phyloP scores from a whole-genome alignment of 2,888 invertebrate species.

The Thymelicus lineola region DNA sequence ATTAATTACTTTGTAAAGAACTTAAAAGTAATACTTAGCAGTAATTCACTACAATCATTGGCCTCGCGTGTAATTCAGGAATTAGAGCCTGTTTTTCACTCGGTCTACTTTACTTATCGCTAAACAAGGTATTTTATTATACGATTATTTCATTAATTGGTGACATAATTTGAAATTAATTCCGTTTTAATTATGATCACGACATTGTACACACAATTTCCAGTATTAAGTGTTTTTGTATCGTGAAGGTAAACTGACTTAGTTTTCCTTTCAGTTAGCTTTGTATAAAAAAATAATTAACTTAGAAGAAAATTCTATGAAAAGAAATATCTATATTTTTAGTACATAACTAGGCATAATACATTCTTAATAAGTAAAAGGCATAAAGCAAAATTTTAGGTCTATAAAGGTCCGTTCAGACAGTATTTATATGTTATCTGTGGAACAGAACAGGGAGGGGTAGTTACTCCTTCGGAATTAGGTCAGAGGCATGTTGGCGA shows the following conservation, averaged over 20 bases:
- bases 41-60: constrained; percentile 2
- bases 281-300: neutral
- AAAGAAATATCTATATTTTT: no score
- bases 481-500: constrained; percentile 4
- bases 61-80: constrained; percentile 16
- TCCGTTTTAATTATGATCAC: constrained; percentile 20
- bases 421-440: neutral
- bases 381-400: no score
- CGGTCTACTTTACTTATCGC: constrained; percentile 7
- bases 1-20: no score
- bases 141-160: constrained; percentile 16
- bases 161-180: constrained; percentile 17
- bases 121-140: neutral
- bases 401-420: no score
- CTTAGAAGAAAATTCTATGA: no score
- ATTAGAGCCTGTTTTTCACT: constrained; percentile 3
- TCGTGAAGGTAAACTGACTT: constrained; percentile 4
- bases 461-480: no score
- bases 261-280: neutral
- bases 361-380: no score
- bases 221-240: neutral
- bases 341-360: no score
- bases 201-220: neutral
- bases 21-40: neutral
- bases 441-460: no score